phyloP scores from a whole-genome alignment of 2,888 invertebrate species.

The Aporophyla lueneburgensis region DNA sequence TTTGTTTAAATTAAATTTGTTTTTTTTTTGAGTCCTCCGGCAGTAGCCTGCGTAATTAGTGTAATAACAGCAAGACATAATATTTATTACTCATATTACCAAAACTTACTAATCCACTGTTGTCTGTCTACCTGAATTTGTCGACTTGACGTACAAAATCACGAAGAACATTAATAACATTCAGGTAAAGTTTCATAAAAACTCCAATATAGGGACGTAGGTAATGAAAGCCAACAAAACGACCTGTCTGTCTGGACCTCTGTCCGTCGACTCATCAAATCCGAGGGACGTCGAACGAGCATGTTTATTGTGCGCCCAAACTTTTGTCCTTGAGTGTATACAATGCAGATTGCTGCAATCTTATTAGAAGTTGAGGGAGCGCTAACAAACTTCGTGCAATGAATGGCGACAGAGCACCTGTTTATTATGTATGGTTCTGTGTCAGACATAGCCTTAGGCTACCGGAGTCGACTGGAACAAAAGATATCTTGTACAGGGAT shows the following conservation, averaged over 20 bases:
- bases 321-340: conserved; percentile 57
- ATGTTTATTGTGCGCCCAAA: conserved; percentile 44
- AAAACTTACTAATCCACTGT: conserved; percentile 14
- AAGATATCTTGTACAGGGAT: conserved; percentile 40
- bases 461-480: conserved; percentile 28
- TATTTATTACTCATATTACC: conserved; percentile 18
- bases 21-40: no score
- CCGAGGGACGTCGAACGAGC: conserved; percentile 35
- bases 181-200: conserved; percentile 56
- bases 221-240: conserved; percentile 57
- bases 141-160: conserved; percentile 29
- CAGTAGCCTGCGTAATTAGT: not conserved
- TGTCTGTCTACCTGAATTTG: conserved; percentile 34
- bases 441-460: conserved; percentile 55
- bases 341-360: conserved; percentile 59
- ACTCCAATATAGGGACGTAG: conserved; percentile 52
- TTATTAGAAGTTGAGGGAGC: conserved; percentile 47
- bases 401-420: conserved; percentile 56
- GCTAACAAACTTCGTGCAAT: conserved; percentile 52
- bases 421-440: conserved; percentile 48
- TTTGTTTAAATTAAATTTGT: no score
- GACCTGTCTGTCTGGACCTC: conserved; percentile 62
- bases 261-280: conserved; percentile 58
- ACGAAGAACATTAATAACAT: conserved; percentile 50
- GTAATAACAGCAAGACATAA: conserved; percentile 11